Conservation (phyloP, 1,140 invertebrate species). For the Solenopsis invicta region DNA sequence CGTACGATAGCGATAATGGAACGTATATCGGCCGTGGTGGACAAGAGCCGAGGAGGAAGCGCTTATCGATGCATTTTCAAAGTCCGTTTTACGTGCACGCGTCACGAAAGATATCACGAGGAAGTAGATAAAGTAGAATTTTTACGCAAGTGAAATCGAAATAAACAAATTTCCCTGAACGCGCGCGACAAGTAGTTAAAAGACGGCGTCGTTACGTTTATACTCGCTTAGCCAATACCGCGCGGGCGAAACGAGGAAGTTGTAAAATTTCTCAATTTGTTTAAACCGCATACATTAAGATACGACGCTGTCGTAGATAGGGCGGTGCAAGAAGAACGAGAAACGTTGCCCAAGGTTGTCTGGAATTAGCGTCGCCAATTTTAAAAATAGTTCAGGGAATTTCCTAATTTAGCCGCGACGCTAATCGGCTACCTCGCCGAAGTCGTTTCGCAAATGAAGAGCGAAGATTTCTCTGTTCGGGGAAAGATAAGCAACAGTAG, state of each 20-base stretch:
- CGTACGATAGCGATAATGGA: constrained; percentile 28
- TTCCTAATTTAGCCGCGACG: constrained; percentile 32
- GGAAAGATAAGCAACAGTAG: background rate
- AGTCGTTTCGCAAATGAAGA: background rate
- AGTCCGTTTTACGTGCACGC: constrained; percentile 24
- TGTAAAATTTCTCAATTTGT: constrained; percentile 45
- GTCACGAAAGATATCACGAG: constrained; percentile 20
- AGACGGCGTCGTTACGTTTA: constrained; percentile 1
- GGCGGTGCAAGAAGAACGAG: background rate
- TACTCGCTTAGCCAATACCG: constrained; percentile 10
- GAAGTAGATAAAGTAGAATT: constrained; percentile 29
- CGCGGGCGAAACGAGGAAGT: constrained; percentile 20
- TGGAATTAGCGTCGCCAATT: constrained; percentile 19
- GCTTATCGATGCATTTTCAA: constrained; percentile 38
- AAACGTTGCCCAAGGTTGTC: background rate
- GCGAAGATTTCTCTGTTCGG: background rate
- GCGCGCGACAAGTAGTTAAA: background rate
- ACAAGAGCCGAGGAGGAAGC: background rate
- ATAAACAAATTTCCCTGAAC: constrained; percentile 40
- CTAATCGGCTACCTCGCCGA: background rate
- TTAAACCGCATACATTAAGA: constrained; percentile 27
- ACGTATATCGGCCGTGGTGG: background rate
- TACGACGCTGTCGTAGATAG: background rate
- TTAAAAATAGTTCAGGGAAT: constrained; percentile 33
- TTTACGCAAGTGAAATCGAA: constrained; percentile 39